Percentiles rank a stretch among this genome's conserved stretches.
Evolutionary conservation across 2,113 vertebrate genomes (phyloP).

Genomic region (Zonotrichia leucophrys): DNA sequence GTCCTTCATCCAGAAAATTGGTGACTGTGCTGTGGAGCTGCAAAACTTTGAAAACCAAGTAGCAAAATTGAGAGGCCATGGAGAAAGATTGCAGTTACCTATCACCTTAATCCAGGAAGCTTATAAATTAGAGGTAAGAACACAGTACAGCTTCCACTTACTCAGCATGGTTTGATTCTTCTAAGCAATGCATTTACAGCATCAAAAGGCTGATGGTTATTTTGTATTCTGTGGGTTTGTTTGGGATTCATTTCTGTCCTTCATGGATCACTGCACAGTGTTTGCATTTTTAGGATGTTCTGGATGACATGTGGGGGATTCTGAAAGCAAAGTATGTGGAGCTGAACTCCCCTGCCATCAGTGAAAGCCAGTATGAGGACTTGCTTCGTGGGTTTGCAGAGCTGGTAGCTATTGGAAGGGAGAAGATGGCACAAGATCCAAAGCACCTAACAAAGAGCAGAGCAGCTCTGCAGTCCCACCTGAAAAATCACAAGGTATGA

Average conservation of each 20-base stretch:
- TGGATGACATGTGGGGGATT: constrained; percentile 72
- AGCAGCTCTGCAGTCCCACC: constrained; percentile 68
- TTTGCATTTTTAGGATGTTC: constrained; percentile 71
- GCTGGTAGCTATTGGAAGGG: constrained; percentile 73
- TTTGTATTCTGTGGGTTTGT: not conserved
- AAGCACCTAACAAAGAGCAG: constrained; percentile 61
- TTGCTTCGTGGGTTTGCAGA: constrained; percentile 75
- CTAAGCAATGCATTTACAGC: not conserved
- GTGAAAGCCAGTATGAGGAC: constrained; percentile 69
- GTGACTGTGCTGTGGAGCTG: constrained; percentile 65
- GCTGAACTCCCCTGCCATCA: constrained; percentile 64
- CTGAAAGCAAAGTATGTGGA: constrained; percentile 66
- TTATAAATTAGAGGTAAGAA: constrained; percentile 81
- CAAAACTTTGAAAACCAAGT: constrained; percentile 76
- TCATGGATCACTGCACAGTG: not conserved
- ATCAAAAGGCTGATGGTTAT: not conserved
- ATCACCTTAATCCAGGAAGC: constrained; percentile 73
- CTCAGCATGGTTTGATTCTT: not conserved
- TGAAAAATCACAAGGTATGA: constrained; percentile 81
- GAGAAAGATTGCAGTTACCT: constrained; percentile 69
- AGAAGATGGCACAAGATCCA: constrained; percentile 65
- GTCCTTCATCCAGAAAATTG: constrained; percentile 71
- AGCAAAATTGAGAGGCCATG: constrained; percentile 73
- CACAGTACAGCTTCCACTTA: not conserved
- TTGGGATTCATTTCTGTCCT: not conserved